Conservation (phyloP, 2,888 invertebrate genomes). For the Tetropium fuscum region DNA sequence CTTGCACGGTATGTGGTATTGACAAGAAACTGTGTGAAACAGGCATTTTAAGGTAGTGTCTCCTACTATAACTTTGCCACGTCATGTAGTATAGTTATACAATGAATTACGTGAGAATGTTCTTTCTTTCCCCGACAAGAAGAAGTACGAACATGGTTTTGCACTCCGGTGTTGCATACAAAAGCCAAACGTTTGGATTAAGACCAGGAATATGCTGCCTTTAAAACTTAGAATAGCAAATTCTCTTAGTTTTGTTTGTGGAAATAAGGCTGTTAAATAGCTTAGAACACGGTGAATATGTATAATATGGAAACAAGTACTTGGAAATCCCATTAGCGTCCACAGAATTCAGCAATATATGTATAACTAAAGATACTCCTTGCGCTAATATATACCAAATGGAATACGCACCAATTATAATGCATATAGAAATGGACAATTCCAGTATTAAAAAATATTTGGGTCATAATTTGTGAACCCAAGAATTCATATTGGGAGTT, state of each 20-base stretch:
- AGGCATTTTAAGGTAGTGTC: constrained; percentile 7
- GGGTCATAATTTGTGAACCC: too few relatives aligned
- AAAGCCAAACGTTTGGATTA: constrained; percentile 18
- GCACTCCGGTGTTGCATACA: constrained; percentile 20
- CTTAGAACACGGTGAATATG: background rate
- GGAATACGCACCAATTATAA: too few relatives aligned
- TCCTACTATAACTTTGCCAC: background rate
- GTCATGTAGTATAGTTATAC: constrained; percentile 9
- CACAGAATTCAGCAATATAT: too few relatives aligned
- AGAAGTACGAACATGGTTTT: constrained; percentile 22
- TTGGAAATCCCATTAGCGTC: constrained; percentile 5
- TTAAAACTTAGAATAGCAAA: constrained; percentile 1
- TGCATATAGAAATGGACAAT: too few relatives aligned
- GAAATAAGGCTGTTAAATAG: constrained; percentile 8
- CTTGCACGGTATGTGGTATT: constrained; percentile 1
- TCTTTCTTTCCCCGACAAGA: constrained; percentile 5
- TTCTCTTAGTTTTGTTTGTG: constrained; percentile 4
- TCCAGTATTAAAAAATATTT: too few relatives aligned
- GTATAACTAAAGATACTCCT: too few relatives aligned
- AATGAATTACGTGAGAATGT: constrained; percentile 25
- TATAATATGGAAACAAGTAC: background rate
- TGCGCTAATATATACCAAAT: too few relatives aligned
- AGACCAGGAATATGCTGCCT: constrained; percentile 12
- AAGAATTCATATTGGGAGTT: too few relatives aligned
- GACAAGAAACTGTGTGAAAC: constrained; percentile 11